Evolutionary conservation across 2,113 vertebrate genomes (phyloP).

Genomic region (Picathartes gymnocephalus): DNA sequence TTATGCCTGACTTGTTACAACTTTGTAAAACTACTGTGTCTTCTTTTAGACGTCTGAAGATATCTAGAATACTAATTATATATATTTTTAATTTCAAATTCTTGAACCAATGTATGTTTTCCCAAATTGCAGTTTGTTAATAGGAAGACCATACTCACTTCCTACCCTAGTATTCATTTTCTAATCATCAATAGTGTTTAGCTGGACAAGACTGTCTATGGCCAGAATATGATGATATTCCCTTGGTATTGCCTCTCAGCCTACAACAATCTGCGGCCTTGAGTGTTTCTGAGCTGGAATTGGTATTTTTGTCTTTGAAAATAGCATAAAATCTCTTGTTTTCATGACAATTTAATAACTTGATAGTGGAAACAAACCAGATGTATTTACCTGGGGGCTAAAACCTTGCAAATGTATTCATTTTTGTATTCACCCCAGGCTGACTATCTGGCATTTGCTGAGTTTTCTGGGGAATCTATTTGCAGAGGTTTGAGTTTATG

Average conservation of each 20-base stretch:
- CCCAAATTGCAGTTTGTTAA: neutral
- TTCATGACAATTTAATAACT: neutral
- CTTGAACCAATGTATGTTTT: neutral
- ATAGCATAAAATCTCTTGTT: neutral
- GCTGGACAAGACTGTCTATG: neutral
- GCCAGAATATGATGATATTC: neutral
- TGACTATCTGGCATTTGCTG: neutral
- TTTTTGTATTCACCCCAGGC: neutral
- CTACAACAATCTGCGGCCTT: neutral
- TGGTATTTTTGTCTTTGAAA: neutral
- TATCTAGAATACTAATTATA: neutral
- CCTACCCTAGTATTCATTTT: neutral
- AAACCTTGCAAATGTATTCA: neutral
- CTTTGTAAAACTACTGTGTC: neutral
- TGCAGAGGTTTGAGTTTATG: neutral
- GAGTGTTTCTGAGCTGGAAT: neutral
- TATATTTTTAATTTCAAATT: neutral
- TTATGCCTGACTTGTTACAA: neutral
- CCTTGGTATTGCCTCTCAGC: neutral
- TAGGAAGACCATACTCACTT: neutral
- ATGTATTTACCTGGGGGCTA: neutral
- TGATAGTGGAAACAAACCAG: neutral
- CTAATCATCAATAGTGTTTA: neutral
- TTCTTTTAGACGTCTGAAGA: neutral
- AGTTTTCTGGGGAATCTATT: neutral